Evolutionary conservation across 2,888 invertebrate genomes (phyloP).

Genomic region (Epinotia demarniana): DNA sequence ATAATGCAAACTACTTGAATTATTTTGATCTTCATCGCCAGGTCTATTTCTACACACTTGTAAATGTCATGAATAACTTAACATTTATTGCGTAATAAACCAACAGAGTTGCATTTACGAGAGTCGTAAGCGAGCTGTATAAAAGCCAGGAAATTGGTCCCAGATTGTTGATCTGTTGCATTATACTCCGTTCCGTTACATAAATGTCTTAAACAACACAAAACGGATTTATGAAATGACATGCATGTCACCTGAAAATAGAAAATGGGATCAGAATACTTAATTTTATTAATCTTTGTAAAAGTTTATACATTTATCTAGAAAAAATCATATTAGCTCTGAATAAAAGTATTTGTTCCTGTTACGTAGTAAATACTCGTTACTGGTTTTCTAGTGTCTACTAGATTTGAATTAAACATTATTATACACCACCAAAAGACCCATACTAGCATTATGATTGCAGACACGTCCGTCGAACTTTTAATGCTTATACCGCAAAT

Average conservation of each 20-base stretch:
- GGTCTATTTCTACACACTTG: constrained; percentile 15
- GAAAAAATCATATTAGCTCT: too few relatives aligned
- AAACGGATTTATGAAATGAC: background rate
- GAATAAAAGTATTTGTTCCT: too few relatives aligned
- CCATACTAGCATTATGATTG: too few relatives aligned
- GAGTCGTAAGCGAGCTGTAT: constrained; percentile 11
- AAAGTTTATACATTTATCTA: too few relatives aligned
- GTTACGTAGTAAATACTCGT: too few relatives aligned
- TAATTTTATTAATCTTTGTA: too few relatives aligned
- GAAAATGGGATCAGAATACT: too few relatives aligned
- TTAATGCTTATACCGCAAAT: too few relatives aligned
- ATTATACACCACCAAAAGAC: too few relatives aligned
- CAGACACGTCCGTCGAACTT: too few relatives aligned
- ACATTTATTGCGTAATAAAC: constrained; percentile 23
- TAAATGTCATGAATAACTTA: constrained; percentile 21
- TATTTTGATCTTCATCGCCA: background rate
- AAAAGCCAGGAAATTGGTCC: background rate
- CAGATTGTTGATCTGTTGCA: constrained; percentile 1
- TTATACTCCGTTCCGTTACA: constrained; percentile 7
- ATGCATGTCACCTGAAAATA: background rate
- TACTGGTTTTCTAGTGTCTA: too few relatives aligned
- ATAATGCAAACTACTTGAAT: background rate
- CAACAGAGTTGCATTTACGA: constrained; percentile 28
- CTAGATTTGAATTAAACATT: too few relatives aligned
- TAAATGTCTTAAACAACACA: background rate